Conservation (phyloP, 2,113 vertebrate species). For the Ramphastos sulfuratus region DNA sequence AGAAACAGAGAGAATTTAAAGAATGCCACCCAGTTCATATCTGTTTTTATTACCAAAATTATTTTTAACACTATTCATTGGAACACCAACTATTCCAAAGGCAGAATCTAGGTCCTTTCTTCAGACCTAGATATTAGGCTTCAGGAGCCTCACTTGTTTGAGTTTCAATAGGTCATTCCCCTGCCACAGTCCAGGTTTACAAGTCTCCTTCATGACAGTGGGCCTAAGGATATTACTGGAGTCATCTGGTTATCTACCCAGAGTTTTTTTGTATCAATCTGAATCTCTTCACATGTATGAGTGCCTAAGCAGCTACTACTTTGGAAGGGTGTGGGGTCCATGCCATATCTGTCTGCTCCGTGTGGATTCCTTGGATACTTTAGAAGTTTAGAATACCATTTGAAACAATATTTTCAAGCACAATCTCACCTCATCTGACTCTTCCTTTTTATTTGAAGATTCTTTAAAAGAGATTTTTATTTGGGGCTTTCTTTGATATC, state of each 20-base stretch:
- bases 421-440: background rate
- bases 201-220: background rate
- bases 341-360: too few relatives aligned
- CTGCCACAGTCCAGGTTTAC: background rate
- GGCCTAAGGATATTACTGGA: background rate
- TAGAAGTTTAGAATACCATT: background rate
- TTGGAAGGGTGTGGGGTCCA: background rate
- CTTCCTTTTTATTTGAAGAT: background rate
- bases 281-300: background rate
- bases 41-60: background rate
- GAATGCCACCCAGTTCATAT: background rate
- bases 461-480: background rate
- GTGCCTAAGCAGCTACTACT: background rate
- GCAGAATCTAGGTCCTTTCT: background rate
- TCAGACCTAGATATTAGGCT: background rate
- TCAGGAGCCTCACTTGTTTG: background rate
- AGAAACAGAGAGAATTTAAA: background rate
- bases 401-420: background rate
- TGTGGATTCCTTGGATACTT: background rate
- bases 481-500: background rate
- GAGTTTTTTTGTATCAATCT: fast-evolving
- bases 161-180: background rate
- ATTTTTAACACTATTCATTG: background rate
- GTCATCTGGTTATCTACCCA: background rate
- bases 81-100: background rate